Base-by-base conservation (phyloP, 1,140 invertebrate species). In the Drosophila parabipectinata region DNA sequence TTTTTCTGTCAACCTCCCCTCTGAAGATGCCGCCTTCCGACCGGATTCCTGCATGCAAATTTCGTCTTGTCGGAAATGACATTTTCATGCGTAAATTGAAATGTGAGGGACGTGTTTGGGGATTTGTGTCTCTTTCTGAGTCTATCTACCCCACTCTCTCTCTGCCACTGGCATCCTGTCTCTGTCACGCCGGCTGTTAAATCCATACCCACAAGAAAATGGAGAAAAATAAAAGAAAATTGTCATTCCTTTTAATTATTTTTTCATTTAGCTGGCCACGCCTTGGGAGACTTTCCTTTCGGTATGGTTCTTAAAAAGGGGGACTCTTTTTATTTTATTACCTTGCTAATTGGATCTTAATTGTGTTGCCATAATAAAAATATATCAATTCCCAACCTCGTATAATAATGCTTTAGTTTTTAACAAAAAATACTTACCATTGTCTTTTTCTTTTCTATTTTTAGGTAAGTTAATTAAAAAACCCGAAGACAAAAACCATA, bases 71-170 rank as follows among this genome's bases (percentile, higher is more conserved):
- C 79, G 83, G 87, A 85, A 90, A 90, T 90, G 87, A 82, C 85
- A 90, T 90, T 90, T 90, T 90, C 87, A 90, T 90, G 85, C 87
- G 85, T 90, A 90, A 90, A 90, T 90, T 90, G 85, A 90, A 90
- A 90, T 90, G 85, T 85, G 81, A 79, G 85, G 81, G 81, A 90
- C 85, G 87, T 90, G 85, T 87, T 87, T 88, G 83, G 83, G 83
- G 83, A 88, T 88, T 88, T 76, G 67, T 71, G 52, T 71, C 64
- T 45, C 41, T 14, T 41, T 41, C n/a, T 1, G 34, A 54, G 47
- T 14, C 4, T 21, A 21, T 44, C 12, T 41, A 3, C 12, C 39
- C 39, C 39, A 41, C 39, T 41, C 8, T 10, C 8, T 10, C 8
- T 10, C 8, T 8, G 1, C 9, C 32, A 4, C 32, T 10, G 32